phyloP scores from a whole-genome alignment of 2,888 invertebrate genomes.

The Pollenia amentaria region DNA sequence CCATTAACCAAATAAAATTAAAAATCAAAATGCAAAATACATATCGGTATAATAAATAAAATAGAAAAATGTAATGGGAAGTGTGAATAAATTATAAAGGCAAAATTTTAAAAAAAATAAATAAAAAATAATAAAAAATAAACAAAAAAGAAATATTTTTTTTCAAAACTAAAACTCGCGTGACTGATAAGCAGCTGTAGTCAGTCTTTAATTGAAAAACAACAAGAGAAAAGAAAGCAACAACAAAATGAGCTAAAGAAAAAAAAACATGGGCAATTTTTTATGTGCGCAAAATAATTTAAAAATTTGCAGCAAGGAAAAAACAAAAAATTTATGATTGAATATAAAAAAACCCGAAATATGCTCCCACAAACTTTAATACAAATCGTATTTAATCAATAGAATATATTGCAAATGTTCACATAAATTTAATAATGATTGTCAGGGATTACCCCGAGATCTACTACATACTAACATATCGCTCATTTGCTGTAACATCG shows the following conservation, averaged over 20 bases:
- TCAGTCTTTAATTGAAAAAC: slow-evolving; percentile 2
- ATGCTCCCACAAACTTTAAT: too few species aligned
- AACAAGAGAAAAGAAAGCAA: slow-evolving; percentile 11
- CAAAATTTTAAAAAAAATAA: too few species aligned
- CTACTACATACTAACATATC: too few species aligned
- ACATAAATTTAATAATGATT: too few species aligned
- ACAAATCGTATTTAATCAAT: too few species aligned
- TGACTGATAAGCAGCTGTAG: slow-evolving; percentile 65
- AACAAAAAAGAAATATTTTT: slow-evolving; percentile 16
- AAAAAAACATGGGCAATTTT: slow-evolving; percentile 3
- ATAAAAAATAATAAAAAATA: slow-evolving; percentile 1
- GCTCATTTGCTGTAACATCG: too few species aligned
- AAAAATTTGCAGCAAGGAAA: too few species aligned
- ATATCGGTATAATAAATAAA: slow-evolving; percentile 28
- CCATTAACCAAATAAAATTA: slow-evolving; percentile 36
- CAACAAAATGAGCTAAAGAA: slow-evolving; percentile 5
- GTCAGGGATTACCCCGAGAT: too few species aligned
- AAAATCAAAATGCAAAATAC: not conserved
- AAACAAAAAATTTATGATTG: too few species aligned
- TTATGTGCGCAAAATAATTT: too few species aligned
- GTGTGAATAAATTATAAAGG: slow-evolving; percentile 24
- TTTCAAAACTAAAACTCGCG: slow-evolving; percentile 60
- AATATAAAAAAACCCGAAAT: too few species aligned
- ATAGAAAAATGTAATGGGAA: not conserved
- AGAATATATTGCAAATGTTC: too few species aligned